Percentiles rank a stretch among this genome's conserved stretches.
Evolutionary conservation across 2,797 vertebrate species (phyloP).

Genomic region (Picus viridis): DNA sequence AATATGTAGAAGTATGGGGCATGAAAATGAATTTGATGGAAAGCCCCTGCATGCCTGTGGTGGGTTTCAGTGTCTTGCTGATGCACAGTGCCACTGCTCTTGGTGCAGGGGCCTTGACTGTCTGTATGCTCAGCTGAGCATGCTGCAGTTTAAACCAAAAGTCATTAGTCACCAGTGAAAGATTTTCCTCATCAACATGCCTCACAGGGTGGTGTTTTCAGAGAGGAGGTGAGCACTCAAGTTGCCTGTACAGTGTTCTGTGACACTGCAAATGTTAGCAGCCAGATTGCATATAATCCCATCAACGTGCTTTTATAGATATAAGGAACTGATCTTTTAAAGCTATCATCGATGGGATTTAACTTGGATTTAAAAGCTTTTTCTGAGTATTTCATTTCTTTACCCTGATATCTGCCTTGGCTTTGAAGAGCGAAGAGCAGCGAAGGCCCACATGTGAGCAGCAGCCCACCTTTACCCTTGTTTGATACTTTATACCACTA

Average conservation of each 20-base stretch:
- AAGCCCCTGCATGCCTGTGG: constrained; percentile 3
- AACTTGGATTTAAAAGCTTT: constrained; percentile 57
- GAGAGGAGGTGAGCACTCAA: background rate
- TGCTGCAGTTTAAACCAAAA: background rate
- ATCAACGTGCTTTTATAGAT: constrained; percentile 58
- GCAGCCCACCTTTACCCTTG: background rate
- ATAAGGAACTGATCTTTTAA: constrained; percentile 54
- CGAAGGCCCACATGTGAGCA: background rate
- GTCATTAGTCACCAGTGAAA: background rate
- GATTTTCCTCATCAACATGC: background rate
- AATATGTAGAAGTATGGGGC: constrained; percentile 68
- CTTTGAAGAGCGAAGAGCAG: background rate
- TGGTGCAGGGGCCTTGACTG: background rate
- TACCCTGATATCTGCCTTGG: background rate
- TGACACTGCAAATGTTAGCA: constrained; percentile 61
- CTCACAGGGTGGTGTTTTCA: background rate
- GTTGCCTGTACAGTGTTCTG: background rate
- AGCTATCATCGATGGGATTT: constrained; percentile 43
- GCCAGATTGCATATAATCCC: constrained; percentile 62
- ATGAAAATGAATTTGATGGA: constrained; percentile 47
- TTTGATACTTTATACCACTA: background rate
- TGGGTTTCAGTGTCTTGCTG: background rate
- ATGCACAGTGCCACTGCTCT: background rate
- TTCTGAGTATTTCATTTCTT: constrained; percentile 35
- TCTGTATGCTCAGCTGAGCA: background rate